Conservation (phyloP, 2,113 vertebrate species). For the Phasianus colchicus region DNA sequence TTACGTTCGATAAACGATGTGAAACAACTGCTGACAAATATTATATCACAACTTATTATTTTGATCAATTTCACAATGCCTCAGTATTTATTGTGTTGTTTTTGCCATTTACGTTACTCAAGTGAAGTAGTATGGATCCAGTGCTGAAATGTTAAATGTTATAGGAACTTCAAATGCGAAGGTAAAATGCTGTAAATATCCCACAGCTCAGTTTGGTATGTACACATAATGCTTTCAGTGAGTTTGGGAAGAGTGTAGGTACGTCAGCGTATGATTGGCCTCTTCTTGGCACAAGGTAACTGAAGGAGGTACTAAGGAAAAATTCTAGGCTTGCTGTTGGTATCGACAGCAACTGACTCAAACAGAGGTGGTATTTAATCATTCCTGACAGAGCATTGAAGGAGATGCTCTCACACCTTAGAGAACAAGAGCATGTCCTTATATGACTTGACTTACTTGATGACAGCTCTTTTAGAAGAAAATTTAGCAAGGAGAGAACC, state of each 20-base stretch:
- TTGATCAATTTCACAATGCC: not conserved
- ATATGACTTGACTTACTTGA: not conserved
- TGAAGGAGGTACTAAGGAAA: not conserved
- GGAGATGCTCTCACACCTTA: not conserved
- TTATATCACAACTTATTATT: not conserved
- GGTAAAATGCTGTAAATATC: not conserved
- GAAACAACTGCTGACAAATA: not conserved
- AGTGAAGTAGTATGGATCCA: not conserved
- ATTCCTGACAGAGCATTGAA: not conserved
- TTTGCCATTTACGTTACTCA: not conserved
- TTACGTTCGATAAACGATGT: not conserved
- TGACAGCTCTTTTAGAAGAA: conserved; percentile 1
- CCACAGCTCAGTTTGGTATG: not conserved
- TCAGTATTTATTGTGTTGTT: not conserved
- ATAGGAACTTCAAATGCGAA: not conserved
- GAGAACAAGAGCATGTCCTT: not conserved
- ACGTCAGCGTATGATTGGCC: not conserved
- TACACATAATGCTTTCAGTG: not conserved
- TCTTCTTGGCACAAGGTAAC: not conserved
- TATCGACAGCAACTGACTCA: not conserved
- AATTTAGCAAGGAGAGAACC: not conserved
- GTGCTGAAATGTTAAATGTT: not conserved
- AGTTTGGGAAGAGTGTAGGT: not conserved
- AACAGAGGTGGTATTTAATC: not conserved
- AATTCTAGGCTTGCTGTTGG: not conserved